Percentiles rank a stretch among this genome's conserved stretches.
These are phyloP conservation scores for Pachyseris speciosa DNA, from an alignment of 64 coral and sea anemone species.

Conservation along the genomic window DNA sequence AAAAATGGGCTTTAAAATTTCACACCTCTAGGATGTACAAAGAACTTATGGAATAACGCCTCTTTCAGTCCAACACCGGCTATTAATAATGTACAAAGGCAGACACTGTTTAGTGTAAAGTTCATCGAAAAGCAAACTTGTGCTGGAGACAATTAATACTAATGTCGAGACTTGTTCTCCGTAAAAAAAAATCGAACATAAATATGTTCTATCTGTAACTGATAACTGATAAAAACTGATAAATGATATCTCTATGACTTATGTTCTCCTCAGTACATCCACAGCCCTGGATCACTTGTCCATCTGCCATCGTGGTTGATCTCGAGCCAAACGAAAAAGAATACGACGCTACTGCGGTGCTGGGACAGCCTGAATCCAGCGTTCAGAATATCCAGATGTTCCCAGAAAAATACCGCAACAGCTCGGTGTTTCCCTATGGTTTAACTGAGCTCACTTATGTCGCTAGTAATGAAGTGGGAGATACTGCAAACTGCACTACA, in stretches of 20 bases:
- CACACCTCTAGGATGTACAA: too few relatives aligned
- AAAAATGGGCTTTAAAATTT: too few relatives aligned
- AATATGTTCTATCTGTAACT: too few relatives aligned
- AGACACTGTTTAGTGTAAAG: too few relatives aligned
- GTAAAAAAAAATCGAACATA: too few relatives aligned
- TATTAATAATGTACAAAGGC: too few relatives aligned
- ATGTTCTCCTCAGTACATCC: slow-evolving; percentile 43
- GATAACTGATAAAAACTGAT: too few relatives aligned
- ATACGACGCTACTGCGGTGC: slow-evolving; percentile 46
- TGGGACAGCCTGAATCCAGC: slow-evolving; percentile 52
- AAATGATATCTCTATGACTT: neutral
- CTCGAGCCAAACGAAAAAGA: slow-evolving; percentile 38
- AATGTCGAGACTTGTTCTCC: too few relatives aligned
- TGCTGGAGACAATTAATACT: too few relatives aligned
- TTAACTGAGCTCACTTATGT: slow-evolving; percentile 56
- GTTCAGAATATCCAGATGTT: slow-evolving; percentile 51
- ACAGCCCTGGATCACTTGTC: slow-evolving; percentile 85
- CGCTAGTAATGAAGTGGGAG: slow-evolving; percentile 68
- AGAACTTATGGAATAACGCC: too few relatives aligned
- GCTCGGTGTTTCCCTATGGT: slow-evolving; percentile 73
- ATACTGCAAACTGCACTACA: slow-evolving; percentile 60
- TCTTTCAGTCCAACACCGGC: too few relatives aligned
- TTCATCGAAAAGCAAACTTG: too few relatives aligned
- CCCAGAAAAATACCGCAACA: slow-evolving; percentile 68
- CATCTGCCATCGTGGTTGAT: slow-evolving; percentile 31